A percentile compares a stretch with the other conserved stretches of the same genome.
Conservation (phyloP, 2,888 invertebrate species). For the Leistus spinibarbis region DNA sequence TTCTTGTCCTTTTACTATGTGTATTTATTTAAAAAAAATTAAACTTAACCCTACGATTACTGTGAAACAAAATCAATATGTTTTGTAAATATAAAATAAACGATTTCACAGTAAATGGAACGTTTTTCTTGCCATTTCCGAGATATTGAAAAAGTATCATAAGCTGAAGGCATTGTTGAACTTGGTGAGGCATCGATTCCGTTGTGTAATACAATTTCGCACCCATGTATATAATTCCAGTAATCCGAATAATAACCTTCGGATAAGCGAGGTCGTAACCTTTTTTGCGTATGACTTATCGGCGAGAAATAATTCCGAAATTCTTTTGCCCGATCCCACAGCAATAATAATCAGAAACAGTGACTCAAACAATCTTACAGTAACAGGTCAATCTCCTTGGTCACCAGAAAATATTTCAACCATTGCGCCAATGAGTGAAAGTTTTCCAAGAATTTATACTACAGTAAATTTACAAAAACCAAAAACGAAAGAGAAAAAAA, state of each 20-base stretch:
- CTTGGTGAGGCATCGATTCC: too few species aligned
- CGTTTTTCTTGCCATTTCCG: too few species aligned
- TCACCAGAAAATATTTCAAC: not conserved
- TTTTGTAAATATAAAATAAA: too few species aligned
- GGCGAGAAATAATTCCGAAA: not conserved
- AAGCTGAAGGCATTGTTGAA: too few species aligned
- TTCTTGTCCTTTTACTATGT: too few species aligned
- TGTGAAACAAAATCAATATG: too few species aligned
- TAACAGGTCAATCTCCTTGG: not conserved
- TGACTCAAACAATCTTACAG: not conserved
- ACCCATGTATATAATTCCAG: not conserved
- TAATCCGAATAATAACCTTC: not conserved
- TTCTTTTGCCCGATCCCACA: not conserved
- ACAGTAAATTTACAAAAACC: not conserved
- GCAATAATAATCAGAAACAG: not conserved
- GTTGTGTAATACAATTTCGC: too few species aligned
- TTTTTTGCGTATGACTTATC: too few species aligned
- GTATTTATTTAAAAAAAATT: too few species aligned
- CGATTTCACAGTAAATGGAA: too few species aligned
- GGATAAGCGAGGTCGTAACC: not conserved
- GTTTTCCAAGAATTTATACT: not conserved
- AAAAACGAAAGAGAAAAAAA: not conserved
- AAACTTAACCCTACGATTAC: too few species aligned
- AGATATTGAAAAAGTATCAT: too few species aligned
- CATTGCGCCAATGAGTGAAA: not conserved